phyloP scores from a whole-genome alignment of 2,888 invertebrate species.

The Acrobasis consociella region DNA sequence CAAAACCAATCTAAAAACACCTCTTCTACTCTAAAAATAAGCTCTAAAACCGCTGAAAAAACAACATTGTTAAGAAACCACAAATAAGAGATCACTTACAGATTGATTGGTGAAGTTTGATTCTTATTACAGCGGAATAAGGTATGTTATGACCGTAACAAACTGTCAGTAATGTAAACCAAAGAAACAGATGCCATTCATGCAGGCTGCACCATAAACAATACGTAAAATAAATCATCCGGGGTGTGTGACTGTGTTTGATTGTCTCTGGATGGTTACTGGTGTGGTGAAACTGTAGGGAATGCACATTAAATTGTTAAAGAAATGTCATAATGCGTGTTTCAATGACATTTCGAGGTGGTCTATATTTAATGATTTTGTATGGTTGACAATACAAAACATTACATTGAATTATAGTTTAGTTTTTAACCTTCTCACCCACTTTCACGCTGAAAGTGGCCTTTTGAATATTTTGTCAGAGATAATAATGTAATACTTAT shows the following conservation, averaged over 20 bases:
- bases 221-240: constrained; percentile 74
- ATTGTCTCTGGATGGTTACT: constrained; percentile 5
- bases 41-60: constrained; percentile 32
- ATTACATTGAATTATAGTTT: no score
- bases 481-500: no score
- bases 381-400: no score
- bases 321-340: background rate
- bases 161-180: constrained; percentile 55
- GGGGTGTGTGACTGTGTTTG: constrained; percentile 15
- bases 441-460: no score
- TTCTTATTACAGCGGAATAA: constrained; percentile 35
- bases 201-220: constrained; percentile 70
- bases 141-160: constrained; percentile 25
- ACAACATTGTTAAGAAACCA: constrained; percentile 44
- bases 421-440: no score
- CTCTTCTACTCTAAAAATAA: constrained; percentile 27
- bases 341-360: background rate
- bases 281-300: constrained; percentile 5
- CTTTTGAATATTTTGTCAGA: no score
- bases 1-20: constrained; percentile 18
- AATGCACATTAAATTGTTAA: background rate
- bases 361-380: background rate
- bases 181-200: constrained; percentile 60
- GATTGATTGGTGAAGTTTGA: constrained; percentile 33
- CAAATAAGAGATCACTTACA: constrained; percentile 30